phyloP scores from a whole-genome alignment of 2,113 vertebrate species.

The Pituophis catenifer region DNA sequence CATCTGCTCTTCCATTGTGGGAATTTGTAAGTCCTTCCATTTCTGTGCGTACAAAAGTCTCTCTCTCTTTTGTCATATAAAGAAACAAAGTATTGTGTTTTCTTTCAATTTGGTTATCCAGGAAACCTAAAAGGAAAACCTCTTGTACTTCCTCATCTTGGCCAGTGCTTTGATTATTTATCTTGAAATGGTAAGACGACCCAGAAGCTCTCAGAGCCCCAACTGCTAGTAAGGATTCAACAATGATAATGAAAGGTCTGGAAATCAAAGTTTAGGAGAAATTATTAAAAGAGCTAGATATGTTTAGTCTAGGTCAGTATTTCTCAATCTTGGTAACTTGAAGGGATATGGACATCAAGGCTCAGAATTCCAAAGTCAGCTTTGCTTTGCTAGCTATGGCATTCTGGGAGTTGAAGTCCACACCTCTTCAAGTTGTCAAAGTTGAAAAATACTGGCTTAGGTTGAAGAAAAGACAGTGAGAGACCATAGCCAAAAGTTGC shows the following conservation, averaged over 20 bases:
- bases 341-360: neutral
- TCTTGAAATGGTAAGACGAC: neutral
- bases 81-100: neutral
- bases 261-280: neutral
- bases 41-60: neutral
- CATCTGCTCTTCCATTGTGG: neutral
- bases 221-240: neutral
- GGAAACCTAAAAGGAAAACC: neutral
- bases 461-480: neutral
- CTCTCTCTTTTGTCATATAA: neutral
- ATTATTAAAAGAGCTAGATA: neutral
- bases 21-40: neutral
- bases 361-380: neutral
- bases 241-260: neutral
- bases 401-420: neutral
- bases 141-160: neutral
- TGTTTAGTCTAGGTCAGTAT: neutral
- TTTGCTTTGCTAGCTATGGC: neutral
- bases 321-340: neutral
- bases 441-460: neutral
- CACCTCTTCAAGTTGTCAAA: neutral
- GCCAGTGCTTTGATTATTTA: neutral
- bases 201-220: neutral
- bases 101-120: neutral
- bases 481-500: neutral